Conservation (phyloP, 2,113 vertebrate species). For the Gambusia holbrooki region DNA sequence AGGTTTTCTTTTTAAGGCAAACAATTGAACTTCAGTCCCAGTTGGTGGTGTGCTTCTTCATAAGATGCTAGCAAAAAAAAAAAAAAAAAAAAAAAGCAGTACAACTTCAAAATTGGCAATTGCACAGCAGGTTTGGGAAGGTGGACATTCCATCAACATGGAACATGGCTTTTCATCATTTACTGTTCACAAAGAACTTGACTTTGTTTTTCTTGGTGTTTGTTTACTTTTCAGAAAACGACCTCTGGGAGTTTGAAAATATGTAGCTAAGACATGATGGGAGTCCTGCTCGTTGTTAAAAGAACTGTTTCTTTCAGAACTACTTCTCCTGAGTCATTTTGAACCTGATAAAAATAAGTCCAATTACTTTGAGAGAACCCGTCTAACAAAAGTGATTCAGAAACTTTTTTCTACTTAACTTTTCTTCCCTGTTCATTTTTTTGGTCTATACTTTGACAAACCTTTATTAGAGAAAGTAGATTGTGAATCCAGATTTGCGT, state of each 20-base stretch:
- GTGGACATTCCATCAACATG: slow-evolving; percentile 6
- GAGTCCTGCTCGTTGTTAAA: slow-evolving; percentile 55
- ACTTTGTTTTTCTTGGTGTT: not conserved
- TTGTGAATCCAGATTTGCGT: too few species aligned
- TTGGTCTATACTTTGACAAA: not conserved
- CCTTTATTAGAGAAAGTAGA: too few species aligned
- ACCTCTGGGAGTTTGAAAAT: slow-evolving; percentile 20
- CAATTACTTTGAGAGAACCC: slow-evolving; percentile 50
- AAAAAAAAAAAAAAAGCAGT: not conserved
- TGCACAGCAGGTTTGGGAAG: not conserved
- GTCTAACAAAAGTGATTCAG: slow-evolving; percentile 23
- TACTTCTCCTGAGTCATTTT: slow-evolving; percentile 50
- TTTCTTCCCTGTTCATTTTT: slow-evolving; percentile 16
- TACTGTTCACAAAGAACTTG: slow-evolving; percentile 23
- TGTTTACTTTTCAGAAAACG: slow-evolving; percentile 11
- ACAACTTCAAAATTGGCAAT: slow-evolving; percentile 12
- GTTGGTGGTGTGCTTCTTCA: not conserved
- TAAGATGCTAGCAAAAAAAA: slow-evolving; percentile 3
- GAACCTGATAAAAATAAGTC: slow-evolving; percentile 10
- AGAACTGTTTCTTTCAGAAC: slow-evolving; percentile 42
- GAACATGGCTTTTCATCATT: slow-evolving; percentile 22
- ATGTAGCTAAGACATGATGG: slow-evolving; percentile 30
- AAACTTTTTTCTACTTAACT: slow-evolving; percentile 15
- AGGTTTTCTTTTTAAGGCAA: slow-evolving; percentile 1
- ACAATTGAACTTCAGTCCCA: slow-evolving; percentile 10